Base-by-base conservation (phyloP, 2,888 invertebrate species). In the Luperina testacea region DNA sequence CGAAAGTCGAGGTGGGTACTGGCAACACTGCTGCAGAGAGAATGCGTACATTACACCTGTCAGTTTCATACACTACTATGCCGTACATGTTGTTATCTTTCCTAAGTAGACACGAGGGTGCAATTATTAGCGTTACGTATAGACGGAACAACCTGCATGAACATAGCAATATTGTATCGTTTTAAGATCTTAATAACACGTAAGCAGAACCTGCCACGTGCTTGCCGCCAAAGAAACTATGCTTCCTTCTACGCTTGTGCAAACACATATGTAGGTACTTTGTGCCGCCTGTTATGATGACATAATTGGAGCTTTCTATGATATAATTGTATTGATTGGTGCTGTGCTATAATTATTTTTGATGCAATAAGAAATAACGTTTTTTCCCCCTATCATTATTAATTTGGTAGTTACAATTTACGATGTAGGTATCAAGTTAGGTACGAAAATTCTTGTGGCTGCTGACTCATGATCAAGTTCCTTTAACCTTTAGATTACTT, bases 181-280 rank as follows among this genome's bases (percentile, higher is more conserved):
- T 77, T 85, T 72, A 68, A 77, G 59, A 77, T 74, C 59, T 72
- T 74, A 85, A 77, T 74, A 68, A 81, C 76, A 72, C 17, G 68
- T 78, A 68, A 63, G 63, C 72, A 67, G 11, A 59, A 59, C 57
- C 67, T 42, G 27, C n/a, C 38, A 72, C 20, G 32, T 73, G 67
- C 32, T 67, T 68, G 42, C 59, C 15, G 57, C 68, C 38, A 69
- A 68, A 82, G 68, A 72, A 82, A 78, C 68, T 70, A 7, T 53
- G 45, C 80, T 86, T 84, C 85, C 82, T 82, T 80, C 63, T 74
- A 65, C 59, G 61, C 45, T 63, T 74, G 53, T 68, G 38, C 13
- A 70, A 48, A 63, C 48, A 53, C 51, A 57, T 73, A 71, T 53
- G 24, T 76, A 71, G 13, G 6, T 2, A 20, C 9, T 61, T 48